phyloP scores from a whole-genome alignment of 1,140 invertebrate genomes.

The Trichoplusia ni region DNA sequence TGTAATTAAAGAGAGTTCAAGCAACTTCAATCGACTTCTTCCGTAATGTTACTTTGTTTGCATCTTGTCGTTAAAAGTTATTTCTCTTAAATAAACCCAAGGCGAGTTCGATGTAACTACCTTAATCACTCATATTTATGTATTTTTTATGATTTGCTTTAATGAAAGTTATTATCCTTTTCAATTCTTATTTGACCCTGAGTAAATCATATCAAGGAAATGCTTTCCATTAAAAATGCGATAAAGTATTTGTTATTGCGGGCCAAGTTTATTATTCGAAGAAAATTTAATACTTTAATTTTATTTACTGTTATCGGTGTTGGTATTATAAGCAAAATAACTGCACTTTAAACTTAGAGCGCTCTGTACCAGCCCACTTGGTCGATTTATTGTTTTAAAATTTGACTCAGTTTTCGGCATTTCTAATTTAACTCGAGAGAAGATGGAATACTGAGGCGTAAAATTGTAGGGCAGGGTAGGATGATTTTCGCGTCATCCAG shows the following conservation, averaged over 20 bases:
- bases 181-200: slow-evolving; percentile 46
- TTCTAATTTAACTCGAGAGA: slow-evolving; percentile 57
- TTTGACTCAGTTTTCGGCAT: slow-evolving; percentile 34
- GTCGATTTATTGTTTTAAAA: slow-evolving; percentile 23
- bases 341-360: not conserved
- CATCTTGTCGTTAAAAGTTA: slow-evolving; percentile 61
- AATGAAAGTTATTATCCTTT: slow-evolving; percentile 67
- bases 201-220: slow-evolving; percentile 14
- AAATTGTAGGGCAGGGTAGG: slow-evolving; percentile 71
- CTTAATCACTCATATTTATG: slow-evolving; percentile 77
- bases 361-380: not conserved
- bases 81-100: slow-evolving; percentile 52
- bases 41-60: slow-evolving; percentile 54
- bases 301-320: not conserved
- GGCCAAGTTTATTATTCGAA: slow-evolving; percentile 18
- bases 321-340: not conserved
- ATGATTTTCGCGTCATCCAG: slow-evolving; percentile 78
- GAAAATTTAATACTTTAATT: slow-evolving; percentile 23
- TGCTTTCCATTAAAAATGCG: slow-evolving; percentile 1
- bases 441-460: slow-evolving; percentile 65
- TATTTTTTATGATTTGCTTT: slow-evolving; percentile 66
- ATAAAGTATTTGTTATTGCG: slow-evolving; percentile 5
- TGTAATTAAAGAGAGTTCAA: slow-evolving; percentile 55
- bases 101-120: slow-evolving; percentile 56
- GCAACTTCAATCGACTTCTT: slow-evolving; percentile 38